Conservation (phyloP, 2,797 vertebrate species). For the Poliocrania exsul region DNA sequence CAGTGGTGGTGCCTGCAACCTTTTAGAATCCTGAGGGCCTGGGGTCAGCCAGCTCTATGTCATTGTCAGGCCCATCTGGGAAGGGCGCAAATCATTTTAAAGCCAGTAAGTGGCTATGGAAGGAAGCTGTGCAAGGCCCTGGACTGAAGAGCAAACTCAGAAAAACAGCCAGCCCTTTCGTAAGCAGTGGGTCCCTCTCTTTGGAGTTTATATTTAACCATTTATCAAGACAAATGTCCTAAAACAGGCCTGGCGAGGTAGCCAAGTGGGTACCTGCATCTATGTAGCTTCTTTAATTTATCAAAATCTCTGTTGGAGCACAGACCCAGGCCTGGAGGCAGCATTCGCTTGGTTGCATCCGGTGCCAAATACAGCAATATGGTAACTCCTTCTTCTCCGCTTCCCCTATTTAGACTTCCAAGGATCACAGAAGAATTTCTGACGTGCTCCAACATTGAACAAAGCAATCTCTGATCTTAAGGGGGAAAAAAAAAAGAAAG, state of each 20-base stretch:
- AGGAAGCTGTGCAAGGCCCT: neutral
- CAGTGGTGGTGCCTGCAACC: neutral
- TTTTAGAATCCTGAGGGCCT: neutral
- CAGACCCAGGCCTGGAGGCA: neutral
- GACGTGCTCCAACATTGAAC: slow-evolving; percentile 52
- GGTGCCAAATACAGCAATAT: slow-evolving; percentile 9
- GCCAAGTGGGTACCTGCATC: neutral
- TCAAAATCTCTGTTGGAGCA: neutral
- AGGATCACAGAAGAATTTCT: slow-evolving; percentile 57
- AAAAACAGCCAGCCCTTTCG: neutral
- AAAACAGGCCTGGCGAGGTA: neutral
- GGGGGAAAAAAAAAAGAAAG: neutral
- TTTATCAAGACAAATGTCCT: neutral
- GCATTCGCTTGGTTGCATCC: neutral
- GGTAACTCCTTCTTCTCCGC: slow-evolving; percentile 18
- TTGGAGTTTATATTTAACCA: neutral
- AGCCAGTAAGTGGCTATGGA: neutral
- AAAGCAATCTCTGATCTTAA: slow-evolving; percentile 60
- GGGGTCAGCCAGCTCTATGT: neutral
- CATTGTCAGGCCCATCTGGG: neutral
- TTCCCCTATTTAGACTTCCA: neutral
- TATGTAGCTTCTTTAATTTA: neutral
- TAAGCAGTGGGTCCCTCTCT: neutral
- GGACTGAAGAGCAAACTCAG: neutral
- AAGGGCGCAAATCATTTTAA: neutral